Conservation (phyloP, 2,797 vertebrate species). For the Chaetodon trifasciatus region DNA sequence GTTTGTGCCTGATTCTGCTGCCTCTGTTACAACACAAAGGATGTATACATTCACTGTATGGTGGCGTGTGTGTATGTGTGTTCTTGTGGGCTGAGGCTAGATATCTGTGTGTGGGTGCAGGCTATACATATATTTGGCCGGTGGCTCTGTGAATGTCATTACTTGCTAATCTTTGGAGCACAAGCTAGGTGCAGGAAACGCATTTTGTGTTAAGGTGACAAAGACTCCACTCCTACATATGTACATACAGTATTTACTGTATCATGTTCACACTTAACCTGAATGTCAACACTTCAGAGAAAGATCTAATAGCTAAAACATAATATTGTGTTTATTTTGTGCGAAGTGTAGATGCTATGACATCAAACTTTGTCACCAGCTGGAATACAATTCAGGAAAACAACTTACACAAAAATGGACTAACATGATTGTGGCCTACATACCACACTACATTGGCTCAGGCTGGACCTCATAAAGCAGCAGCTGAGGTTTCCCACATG, state of each 20-base stretch:
- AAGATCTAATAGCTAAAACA: background rate
- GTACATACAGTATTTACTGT: too few relatives aligned
- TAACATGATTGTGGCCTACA: too few relatives aligned
- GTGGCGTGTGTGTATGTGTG: background rate
- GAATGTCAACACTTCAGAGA: background rate
- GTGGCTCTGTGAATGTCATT: slow-evolving; percentile 20
- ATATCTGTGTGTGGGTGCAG: background rate
- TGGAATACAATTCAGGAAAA: too few relatives aligned
- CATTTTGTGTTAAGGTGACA: background rate
- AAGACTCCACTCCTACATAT: too few relatives aligned
- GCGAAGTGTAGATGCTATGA: background rate
- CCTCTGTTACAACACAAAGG: slow-evolving; percentile 47
- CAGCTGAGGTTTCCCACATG: too few relatives aligned
- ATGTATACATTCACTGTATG: slow-evolving; percentile 17
- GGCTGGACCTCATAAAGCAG: too few relatives aligned
- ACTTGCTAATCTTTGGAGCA: slow-evolving; percentile 34
- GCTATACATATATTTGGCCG: background rate
- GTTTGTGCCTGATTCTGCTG: slow-evolving; percentile 51
- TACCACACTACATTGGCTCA: too few relatives aligned
- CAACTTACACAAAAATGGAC: background rate
- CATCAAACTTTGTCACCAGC: background rate
- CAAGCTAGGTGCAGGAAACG: slow-evolving; percentile 20
- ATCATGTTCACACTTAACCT: too few relatives aligned
- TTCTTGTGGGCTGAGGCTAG: background rate
- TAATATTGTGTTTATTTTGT: background rate